Conservation (phyloP, 2,888 invertebrate genomes). For the Heliconius cydno region DNA sequence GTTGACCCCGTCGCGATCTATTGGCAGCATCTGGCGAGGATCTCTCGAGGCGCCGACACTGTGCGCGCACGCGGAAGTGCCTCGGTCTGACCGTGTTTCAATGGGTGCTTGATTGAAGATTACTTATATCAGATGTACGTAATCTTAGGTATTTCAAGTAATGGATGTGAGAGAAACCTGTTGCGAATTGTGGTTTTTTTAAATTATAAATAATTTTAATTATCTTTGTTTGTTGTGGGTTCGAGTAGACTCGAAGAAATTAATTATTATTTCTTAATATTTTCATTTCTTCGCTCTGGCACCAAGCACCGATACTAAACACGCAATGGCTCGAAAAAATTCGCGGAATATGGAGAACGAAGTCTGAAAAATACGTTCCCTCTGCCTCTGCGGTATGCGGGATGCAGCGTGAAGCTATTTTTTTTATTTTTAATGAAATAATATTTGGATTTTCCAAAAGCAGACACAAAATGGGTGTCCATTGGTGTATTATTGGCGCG, state of each 20-base stretch:
- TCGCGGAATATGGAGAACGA: neutral
- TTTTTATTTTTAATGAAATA: slow-evolving; percentile 70
- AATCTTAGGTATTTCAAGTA: slow-evolving; percentile 40
- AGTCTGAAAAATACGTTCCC: no score
- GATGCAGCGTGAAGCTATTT: neutral
- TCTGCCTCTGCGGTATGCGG: no score
- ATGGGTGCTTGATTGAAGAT: slow-evolving; percentile 55
- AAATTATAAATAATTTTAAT: neutral
- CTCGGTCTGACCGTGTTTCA: slow-evolving; percentile 77
- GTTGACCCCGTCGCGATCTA: slow-evolving; percentile 81
- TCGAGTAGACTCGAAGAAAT: no score
- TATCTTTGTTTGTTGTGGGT: no score
- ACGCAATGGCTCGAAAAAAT: no score
- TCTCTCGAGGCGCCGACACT: slow-evolving; percentile 68
- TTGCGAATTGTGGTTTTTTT: slow-evolving; percentile 10
- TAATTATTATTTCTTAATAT: no score
- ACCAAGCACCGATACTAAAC: no score
- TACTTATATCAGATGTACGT: slow-evolving; percentile 42
- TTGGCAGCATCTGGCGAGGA: slow-evolving; percentile 81
- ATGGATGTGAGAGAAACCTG: slow-evolving; percentile 67
- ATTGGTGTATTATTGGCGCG: slow-evolving; percentile 70
- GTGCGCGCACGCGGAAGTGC: slow-evolving; percentile 69
- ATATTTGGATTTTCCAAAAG: slow-evolving; percentile 66
- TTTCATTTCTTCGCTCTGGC: no score
- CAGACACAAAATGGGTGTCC: slow-evolving; percentile 68